These are phyloP conservation scores for Aphidoletes aphidimyza DNA, from an alignment of 2,888 invertebrate species.

Conservation along the genomic window DNA sequence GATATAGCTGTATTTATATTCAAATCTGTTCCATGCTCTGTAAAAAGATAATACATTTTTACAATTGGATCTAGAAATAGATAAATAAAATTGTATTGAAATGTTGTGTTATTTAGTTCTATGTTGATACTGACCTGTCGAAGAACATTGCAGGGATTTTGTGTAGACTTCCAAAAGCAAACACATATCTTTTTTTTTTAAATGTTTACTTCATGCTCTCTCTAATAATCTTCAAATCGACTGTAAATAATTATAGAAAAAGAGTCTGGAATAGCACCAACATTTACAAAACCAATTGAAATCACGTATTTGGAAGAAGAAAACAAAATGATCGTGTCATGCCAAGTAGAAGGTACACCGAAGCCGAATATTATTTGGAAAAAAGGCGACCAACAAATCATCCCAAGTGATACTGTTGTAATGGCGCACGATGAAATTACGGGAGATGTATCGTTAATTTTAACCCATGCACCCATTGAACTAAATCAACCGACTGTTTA, in stretches of 20 bases:
- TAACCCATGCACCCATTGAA: conserved; percentile 70
- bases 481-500: conserved; percentile 76
- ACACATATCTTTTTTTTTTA: too few relatives aligned
- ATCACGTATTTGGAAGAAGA: conserved; percentile 74
- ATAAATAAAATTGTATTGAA: neutral
- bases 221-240: conserved; percentile 15
- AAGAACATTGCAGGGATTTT: neutral
- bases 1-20: too few relatives aligned
- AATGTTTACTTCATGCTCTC: neutral
- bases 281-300: conserved; percentile 74
- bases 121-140: too few relatives aligned
- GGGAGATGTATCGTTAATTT: conserved; percentile 73
- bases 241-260: conserved; percentile 69
- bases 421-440: conserved; percentile 72
- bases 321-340: conserved; percentile 73
- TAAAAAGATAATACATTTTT: neutral
- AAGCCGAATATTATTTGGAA: conserved; percentile 79
- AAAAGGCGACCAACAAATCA: conserved; percentile 72
- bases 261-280: conserved; percentile 75
- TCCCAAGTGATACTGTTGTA: conserved; percentile 69
- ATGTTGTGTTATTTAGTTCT: too few relatives aligned
- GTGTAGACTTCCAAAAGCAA: neutral
- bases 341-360: conserved; percentile 76
- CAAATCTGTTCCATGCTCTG: too few relatives aligned
- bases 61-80: neutral